Evolutionary conservation across 2,797 vertebrate species (phyloP), one percentile per base, ranked within the genome.

Genomic region (Jordanella pulchra): DNA sequence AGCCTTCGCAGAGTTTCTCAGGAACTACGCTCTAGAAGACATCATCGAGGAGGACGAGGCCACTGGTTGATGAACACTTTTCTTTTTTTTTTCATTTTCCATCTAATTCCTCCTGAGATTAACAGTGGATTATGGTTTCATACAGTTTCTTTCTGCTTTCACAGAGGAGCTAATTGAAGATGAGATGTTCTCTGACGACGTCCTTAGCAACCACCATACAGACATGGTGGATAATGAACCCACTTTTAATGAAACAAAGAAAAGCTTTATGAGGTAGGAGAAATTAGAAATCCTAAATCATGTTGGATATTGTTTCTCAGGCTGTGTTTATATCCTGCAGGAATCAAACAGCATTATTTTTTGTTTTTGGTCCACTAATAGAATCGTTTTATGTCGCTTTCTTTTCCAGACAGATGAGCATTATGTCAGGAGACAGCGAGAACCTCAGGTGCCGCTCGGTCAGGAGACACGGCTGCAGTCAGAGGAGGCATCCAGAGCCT

Each of bases 1-100:
- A 7, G 91, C 95, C 70, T 99, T 99, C 14, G 96, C 98, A 0
- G 97, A 97, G 87, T 99, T 99, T 75, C 93, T 99, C 72, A 91
- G 92, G 45, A 99, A 97, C 93, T 98, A 97, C 17, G 84, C 96
- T 0, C 83, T 94, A 4, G 95, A 97, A 4, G 95, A 97, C 72
- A 82, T 92, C 1, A 13, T 88, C 0, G 94, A 96, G 77, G 96
- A 97, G 63, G 95, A 95, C 0, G 95, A 95, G 75, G 85, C 87
- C 25, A 90, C 87, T 14, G 92, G 95, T 96, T 90, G n/a, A 72
- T 28, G 35, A 2, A 7, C 25, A 32, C 47, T 23, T 67, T 63
- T 28, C 48, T 13, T 1, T 44, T 23, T 67, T 63, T 28, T 53
- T 13, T 1, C 15, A 32, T 17, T 30, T 45, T 23, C 1, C 23